phyloP scores from a whole-genome alignment of 2,113 vertebrate genomes.

The Elachura formosa region DNA sequence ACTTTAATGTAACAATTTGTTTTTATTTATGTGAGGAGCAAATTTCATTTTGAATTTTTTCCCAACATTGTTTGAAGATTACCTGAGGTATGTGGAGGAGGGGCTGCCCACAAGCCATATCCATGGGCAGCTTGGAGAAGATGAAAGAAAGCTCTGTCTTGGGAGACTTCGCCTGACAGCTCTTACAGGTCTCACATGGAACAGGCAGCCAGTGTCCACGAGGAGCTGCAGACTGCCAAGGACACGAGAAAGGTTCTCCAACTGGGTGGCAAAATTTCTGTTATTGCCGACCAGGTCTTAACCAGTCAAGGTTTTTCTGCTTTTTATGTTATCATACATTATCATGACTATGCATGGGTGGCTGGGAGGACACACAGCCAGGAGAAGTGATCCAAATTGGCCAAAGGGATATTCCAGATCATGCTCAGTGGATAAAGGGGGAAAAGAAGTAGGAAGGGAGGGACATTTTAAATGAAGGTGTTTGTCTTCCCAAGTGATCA shows the following conservation, averaged over 20 bases:
- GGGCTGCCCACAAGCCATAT: too few relatives aligned
- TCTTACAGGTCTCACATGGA: not conserved
- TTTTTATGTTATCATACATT: not conserved
- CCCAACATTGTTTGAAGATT: not conserved
- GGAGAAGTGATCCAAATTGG: not conserved
- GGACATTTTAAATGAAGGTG: accelerated
- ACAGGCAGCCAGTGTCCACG: not conserved
- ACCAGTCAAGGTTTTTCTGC: not conserved
- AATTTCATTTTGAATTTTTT: not conserved
- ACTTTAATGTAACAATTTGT: not conserved
- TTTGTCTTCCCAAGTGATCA: not conserved
- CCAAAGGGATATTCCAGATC: not conserved
- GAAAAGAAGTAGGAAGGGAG: not conserved
- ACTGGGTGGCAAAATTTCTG: not conserved
- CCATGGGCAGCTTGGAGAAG: not conserved
- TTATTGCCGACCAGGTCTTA: not conserved
- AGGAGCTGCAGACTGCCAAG: not conserved
- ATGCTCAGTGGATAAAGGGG: not conserved
- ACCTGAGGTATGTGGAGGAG: accelerated
- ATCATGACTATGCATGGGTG: too few relatives aligned
- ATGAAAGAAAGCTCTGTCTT: too few relatives aligned
- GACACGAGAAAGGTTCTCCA: too few relatives aligned
- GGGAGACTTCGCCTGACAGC: not conserved
- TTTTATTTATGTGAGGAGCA: not conserved
- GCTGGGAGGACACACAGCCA: not conserved